Percentiles rank a stretch among this genome's conserved stretches.
Conservation (phyloP, 2,113 vertebrate species). For the Alouatta palliata region DNA sequence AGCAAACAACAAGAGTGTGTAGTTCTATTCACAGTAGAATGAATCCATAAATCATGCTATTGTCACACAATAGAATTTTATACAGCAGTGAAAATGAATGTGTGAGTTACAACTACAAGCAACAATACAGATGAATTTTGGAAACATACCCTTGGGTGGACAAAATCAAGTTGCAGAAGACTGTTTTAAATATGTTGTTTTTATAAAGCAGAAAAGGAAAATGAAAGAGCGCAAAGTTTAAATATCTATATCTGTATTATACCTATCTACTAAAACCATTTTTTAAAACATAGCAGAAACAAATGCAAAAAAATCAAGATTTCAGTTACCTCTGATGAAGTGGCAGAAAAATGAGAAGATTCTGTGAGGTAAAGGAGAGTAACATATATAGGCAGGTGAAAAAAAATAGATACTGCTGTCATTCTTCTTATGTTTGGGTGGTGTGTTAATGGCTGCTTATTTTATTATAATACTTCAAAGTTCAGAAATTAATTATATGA, state of each 20-base stretch:
- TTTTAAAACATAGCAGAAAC: background rate
- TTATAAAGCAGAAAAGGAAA: conserved; percentile 40
- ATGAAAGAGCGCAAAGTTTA: background rate
- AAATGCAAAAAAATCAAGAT: background rate
- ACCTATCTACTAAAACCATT: background rate
- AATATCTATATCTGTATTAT: background rate
- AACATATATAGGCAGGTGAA: background rate
- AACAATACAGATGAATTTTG: background rate
- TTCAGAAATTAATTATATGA: background rate
- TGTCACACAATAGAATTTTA: background rate
- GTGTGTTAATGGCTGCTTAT: background rate
- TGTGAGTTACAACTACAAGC: background rate
- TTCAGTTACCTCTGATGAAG: background rate
- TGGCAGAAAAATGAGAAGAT: background rate
- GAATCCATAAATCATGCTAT: background rate
- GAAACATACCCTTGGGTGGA: background rate
- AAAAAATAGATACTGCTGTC: background rate
- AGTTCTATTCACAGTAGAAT: background rate
- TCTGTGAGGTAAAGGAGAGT: background rate
- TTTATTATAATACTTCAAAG: conserved; percentile 8
- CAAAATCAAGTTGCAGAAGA: background rate
- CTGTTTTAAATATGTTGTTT: background rate
- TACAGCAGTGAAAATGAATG: background rate
- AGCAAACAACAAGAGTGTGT: background rate
- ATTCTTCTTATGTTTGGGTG: background rate